Evolutionary conservation across 2,888 invertebrate genomes (phyloP), one percentile per base, ranked within the genome.

Genomic region (Oxyscelio sp.): DNA sequence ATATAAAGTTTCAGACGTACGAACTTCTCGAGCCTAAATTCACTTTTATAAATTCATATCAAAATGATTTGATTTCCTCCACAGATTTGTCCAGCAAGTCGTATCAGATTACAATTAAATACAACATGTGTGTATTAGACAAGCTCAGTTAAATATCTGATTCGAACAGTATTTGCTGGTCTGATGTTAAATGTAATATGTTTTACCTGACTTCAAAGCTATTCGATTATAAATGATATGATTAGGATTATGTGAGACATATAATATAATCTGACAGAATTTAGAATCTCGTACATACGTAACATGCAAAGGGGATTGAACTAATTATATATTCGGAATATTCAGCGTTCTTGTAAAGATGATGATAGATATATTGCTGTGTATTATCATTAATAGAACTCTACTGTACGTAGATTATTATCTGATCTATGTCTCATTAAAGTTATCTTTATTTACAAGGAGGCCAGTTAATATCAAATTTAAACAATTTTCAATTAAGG

Each of bases 301-400:
- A 50, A 9, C n/a, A 50, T 50, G 50, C 19, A 50, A 50, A 50
- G 50, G 4, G 50, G 13, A 19, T 21, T 11, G 21, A 50, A 19
- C 50, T 50, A 50, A 50, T 50, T 50, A 50, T 21, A 22, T 50
- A 50, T 50, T 17, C 50, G 21, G 50, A 50, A 50, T 21, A 21
- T 50, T 21, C 21, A 50, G 22, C 21, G 50, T 19, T 50, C 50
- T 50, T 50, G 50, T 50, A 50, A 19, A 13, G 50, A 3, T 22
- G 50, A 48, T 48, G 27, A 27, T n/a, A 48, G 17, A 48, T 21
- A 24, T 52, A 52, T 24, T 52, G 15, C 52, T 52, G 24, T 27
- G 6, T 27, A 27, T 27, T 6, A 27, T 27, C 27, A 3, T 27
- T 27, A 6, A 6, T 27, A 4, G 27, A 27, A 27, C 27, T 27